Base-by-base conservation (phyloP, 2,888 invertebrate genomes). In the Atrina japonica region DNA sequence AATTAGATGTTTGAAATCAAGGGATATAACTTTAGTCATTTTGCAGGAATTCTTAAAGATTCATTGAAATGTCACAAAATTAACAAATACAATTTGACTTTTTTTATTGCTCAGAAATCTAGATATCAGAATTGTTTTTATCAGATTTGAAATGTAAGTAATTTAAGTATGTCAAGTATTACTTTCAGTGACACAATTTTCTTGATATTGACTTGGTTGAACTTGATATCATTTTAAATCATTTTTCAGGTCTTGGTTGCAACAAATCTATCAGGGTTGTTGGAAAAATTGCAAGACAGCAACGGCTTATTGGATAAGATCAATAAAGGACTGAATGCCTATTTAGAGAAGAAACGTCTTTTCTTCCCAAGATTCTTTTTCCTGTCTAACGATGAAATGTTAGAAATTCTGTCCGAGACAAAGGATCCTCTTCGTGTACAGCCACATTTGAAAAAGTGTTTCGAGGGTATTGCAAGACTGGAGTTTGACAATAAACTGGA, bases 401-500 rank as follows among this genome's bases (percentile, higher is more conserved):
- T 91, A 75, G 91, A 91, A 82, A 91, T 91, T 67, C 78, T 91
- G 66, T 91, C 91, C 0, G 91, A 91, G 78, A 91, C 91, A 3
- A 91, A 91, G 75, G 91, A 91, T 76, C 91, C 91, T 3, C 78
- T 82, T 6, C 83, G 91, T 64, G 91, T 91, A 9, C 91, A 91
- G 81, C 91, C 91, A 27, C 91, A 91, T 78, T 81, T 91, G 72
- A 91, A 91, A 81, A 91, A 91, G 72, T 90, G 90, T 75, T 91
- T 91, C 81, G 91, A 91, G 90, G 98, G 97, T 6, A 97, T 98
- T 74, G 95, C 96, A 16, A 94, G 93, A 73, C 91, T 98, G 41
- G 93, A 93, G 18, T 98, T 98, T 89, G 96, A 96, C 23, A 94
- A 94, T 59, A 95, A 96, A n/a, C 91, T 97, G 87, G 96, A 97